These are phyloP conservation scores for Drosophila antonietae DNA, from an alignment of 2,888 invertebrate species.

Conservation along the genomic window DNA sequence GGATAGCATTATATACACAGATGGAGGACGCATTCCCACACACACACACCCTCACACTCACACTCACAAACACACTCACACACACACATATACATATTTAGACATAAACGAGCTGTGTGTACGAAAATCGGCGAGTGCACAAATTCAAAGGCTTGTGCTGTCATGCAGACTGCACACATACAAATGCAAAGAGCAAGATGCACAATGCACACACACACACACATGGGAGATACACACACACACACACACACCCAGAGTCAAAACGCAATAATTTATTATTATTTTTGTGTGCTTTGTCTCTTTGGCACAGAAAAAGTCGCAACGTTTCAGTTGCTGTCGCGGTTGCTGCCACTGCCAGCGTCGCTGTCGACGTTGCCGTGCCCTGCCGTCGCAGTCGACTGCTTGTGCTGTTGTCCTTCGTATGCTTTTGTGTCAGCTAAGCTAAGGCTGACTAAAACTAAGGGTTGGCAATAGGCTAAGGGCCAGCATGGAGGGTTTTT, in stretches of 20 bases:
- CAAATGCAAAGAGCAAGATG: slow-evolving; percentile 53
- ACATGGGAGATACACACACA: slow-evolving; percentile 28
- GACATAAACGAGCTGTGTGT: slow-evolving; percentile 16
- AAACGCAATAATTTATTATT: slow-evolving; percentile 77
- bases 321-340: slow-evolving; percentile 40
- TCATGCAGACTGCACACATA: slow-evolving; percentile 71
- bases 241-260: slow-evolving; percentile 46
- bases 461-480: slow-evolving; percentile 73
- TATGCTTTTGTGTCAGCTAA: slow-evolving; percentile 72
- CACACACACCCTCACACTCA: not conserved
- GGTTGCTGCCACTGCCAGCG: slow-evolving; percentile 10
- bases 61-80: too few species aligned
- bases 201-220: slow-evolving; percentile 37
- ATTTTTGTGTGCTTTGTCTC: slow-evolving; percentile 77
- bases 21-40: slow-evolving; percentile 2
- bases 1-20: slow-evolving; percentile 19
- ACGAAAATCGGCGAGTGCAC: slow-evolving; percentile 61
- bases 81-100: not conserved
- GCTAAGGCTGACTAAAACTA: slow-evolving; percentile 53
- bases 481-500: slow-evolving; percentile 64
- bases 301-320: slow-evolving; percentile 76
- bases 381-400: slow-evolving; percentile 17
- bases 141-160: slow-evolving; percentile 65
- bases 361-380: slow-evolving; percentile 19
- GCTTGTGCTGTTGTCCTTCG: slow-evolving; percentile 69